These are phyloP conservation scores for Zosterops borbonicus DNA, from an alignment of 2,113 vertebrate genomes.

Conservation along the genomic window DNA sequence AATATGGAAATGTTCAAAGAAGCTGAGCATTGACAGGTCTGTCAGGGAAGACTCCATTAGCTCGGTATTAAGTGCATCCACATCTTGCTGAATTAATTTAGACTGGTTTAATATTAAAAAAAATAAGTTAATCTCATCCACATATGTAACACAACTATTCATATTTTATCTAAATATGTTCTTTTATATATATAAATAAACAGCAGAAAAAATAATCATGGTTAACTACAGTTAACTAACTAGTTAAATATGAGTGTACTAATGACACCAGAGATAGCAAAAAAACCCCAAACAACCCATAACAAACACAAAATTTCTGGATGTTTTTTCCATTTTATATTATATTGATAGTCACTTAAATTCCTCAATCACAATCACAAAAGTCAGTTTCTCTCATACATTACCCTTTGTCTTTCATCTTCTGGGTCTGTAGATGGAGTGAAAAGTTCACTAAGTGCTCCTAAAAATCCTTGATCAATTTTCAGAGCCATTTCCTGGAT, in stretches of 20 bases:
- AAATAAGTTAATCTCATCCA: neutral
- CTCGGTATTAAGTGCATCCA: slow-evolving; percentile 83
- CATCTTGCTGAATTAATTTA: slow-evolving; percentile 84
- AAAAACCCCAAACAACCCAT: neutral
- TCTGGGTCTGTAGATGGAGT: slow-evolving; percentile 79
- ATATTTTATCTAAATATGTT: neutral
- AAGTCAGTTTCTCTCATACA: neutral
- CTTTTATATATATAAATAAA: neutral
- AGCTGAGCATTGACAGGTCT: slow-evolving; percentile 86
- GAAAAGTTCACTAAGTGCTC: slow-evolving; percentile 81
- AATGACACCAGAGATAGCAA: neutral
- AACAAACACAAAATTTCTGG: neutral
- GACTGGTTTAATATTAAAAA: slow-evolving; percentile 67
- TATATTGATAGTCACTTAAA: neutral
- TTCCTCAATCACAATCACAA: neutral
- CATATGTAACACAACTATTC: neutral
- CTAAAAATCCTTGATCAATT: slow-evolving; percentile 93
- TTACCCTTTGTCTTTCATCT: slow-evolving; percentile 83
- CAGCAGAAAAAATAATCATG: neutral
- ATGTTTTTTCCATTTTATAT: neutral
- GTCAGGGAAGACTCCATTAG: slow-evolving; percentile 86
- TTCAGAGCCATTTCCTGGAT: slow-evolving; percentile 98
- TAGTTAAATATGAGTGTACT: neutral
- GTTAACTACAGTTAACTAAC: neutral
- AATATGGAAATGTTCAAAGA: slow-evolving; percentile 97